Conservation (phyloP, 2,113 vertebrate species). For the Bubo blakistoni region DNA sequence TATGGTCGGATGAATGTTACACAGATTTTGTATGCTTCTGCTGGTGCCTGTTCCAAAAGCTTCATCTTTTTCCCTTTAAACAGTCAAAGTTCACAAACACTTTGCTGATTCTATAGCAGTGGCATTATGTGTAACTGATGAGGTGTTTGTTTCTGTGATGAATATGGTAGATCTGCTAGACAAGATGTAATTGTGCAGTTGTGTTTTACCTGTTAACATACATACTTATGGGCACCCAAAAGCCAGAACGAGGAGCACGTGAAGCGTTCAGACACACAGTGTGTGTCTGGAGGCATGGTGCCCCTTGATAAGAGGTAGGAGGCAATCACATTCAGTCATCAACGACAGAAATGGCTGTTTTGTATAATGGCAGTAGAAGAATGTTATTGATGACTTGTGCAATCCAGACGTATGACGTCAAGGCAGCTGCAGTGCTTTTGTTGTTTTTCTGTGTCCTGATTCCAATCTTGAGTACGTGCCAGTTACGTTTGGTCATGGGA, state of each 20-base stretch:
- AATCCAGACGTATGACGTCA: not conserved
- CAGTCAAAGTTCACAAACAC: not conserved
- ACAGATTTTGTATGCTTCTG: not conserved
- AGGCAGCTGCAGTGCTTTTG: conserved; percentile 21
- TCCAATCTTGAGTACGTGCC: not conserved
- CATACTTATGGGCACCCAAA: not conserved
- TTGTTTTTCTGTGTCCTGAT: conserved; percentile 21
- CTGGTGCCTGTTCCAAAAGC: not conserved
- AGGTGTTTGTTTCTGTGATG: not conserved
- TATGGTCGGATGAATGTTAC: not conserved
- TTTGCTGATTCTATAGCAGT: not conserved
- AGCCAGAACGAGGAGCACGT: not conserved
- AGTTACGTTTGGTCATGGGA: not conserved
- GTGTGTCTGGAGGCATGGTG: not conserved
- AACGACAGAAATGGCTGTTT: not conserved
- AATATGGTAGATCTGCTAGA: not conserved
- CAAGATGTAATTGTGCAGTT: not conserved
- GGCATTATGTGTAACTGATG: not conserved
- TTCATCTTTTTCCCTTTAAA: not conserved
- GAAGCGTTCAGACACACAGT: rapidly evolving
- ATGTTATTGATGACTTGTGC: conserved; percentile 5
- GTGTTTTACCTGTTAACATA: not conserved
- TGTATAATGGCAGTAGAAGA: not conserved
- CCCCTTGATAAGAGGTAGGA: not conserved
- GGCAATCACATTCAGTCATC: not conserved